Conservation (phyloP, 2,888 invertebrate species). For the Harpagoxenus sublaevis region DNA sequence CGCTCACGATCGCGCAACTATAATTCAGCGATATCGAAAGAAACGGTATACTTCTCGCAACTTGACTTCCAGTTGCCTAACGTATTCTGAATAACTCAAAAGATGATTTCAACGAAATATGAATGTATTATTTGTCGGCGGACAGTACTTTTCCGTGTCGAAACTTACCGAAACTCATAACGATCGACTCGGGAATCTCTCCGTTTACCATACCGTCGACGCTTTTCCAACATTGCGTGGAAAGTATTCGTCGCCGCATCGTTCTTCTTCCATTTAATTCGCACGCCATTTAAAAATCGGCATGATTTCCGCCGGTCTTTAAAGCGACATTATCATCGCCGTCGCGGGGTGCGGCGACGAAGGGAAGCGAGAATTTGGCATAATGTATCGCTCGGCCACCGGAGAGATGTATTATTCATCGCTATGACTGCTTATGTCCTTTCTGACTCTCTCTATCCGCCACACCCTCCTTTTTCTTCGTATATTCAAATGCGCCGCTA, state of each 20-base stretch:
- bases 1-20: background rate
- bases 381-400: slow-evolving; percentile 79
- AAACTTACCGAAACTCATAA: slow-evolving; percentile 21
- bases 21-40: background rate
- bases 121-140: background rate
- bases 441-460: background rate
- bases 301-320: slow-evolving; percentile 68
- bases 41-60: background rate
- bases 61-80: background rate
- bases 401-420: slow-evolving; percentile 85
- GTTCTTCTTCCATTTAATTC: slow-evolving; percentile 43
- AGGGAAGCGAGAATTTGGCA: slow-evolving; percentile 75
- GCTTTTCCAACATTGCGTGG: background rate
- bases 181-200: background rate
- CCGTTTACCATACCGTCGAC: background rate
- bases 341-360: background rate
- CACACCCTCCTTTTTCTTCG: background rate
- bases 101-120: slow-evolving; percentile 4
- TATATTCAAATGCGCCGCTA: slow-evolving; percentile 54
- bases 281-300: slow-evolving; percentile 48
- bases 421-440: slow-evolving; percentile 59
- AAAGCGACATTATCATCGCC: slow-evolving; percentile 71
- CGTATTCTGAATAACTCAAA: background rate
- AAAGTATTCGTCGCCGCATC: slow-evolving; percentile 30
- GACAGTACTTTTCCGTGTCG: background rate